phyloP scores from a whole-genome alignment of 2,113 vertebrate species.

The Heliornis fulica region DNA sequence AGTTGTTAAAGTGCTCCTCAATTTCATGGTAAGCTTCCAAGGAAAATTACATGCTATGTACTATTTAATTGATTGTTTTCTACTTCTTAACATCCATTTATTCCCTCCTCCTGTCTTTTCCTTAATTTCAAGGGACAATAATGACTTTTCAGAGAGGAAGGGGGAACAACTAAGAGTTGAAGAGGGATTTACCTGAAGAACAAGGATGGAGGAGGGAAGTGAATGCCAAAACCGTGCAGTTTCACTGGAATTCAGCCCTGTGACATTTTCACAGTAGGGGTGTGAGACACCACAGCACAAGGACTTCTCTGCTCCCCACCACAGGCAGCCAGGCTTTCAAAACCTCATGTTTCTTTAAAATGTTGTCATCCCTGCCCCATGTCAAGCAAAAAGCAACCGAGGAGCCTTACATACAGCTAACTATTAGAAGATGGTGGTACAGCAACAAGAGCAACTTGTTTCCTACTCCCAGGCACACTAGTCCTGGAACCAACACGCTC shows the following conservation, averaged over 20 bases:
- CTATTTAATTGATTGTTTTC: conserved; percentile 81
- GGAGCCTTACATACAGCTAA: not conserved
- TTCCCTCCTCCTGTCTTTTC: conserved; percentile 55
- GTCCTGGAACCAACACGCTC: not conserved
- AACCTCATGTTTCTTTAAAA: not conserved
- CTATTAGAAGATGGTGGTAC: not conserved
- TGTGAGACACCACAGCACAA: not conserved
- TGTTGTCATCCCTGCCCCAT: not conserved
- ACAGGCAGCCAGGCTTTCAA: not conserved
- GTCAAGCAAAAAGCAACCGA: not conserved
- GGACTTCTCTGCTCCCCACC: not conserved
- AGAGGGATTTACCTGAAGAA: conserved; percentile 68
- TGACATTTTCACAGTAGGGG: not conserved
- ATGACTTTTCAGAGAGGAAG: conserved; percentile 56
- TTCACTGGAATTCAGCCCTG: conserved; percentile 12
- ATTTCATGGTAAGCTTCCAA: conserved; percentile 77
- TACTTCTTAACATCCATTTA: conserved; percentile 76
- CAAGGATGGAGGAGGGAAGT: conserved; percentile 42
- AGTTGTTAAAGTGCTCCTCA: conserved; percentile 76
- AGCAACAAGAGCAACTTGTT: not conserved
- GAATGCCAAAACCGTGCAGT: conserved; percentile 28
- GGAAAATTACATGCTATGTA: conserved; percentile 77
- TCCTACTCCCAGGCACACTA: not conserved
- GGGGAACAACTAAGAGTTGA: not conserved
- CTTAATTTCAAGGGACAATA: conserved; percentile 67